Base-by-base conservation (phyloP, 2,888 invertebrate species). In the Eustalomyia histrio region DNA sequence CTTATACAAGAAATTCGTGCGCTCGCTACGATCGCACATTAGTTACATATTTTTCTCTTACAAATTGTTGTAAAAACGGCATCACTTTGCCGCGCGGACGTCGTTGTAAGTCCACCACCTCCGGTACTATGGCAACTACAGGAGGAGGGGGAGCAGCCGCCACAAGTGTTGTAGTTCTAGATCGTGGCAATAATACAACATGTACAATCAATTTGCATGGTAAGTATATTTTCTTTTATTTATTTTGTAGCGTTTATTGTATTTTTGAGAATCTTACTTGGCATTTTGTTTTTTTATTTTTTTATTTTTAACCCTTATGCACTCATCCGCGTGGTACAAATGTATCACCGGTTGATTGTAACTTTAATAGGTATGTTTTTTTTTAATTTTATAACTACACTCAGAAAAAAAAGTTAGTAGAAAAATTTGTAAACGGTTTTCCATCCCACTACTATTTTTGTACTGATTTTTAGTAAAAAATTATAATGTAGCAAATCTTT, bases 121-220 rank as follows among this genome's bases (percentile, higher is more conserved):
- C 80, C 73, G 80, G 69, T 79, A 76, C 69, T 69, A 80, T 80
- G 81, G 79, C 81, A 65, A 58, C 83, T 55, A 69, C 79, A 35
- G 79, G 80, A 79, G 79, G 80, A 67, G 73, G 82, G 53, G 87
- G 87, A 80, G 87, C 87, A 82, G 96, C 96, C 90, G 95, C 95
- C 92, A 97, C 97, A 91, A 97, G 96, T 94, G 97, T 97, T 92
- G 97, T 97, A 92, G 96, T 97, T 90, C 85, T 89, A 83, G 97
- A 97, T 92, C 94, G 97, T 91, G 97, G 97, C 92, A 97, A 97
- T 93, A 97, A 97, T 92, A 97, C 97, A 91, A 97, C 97, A 91
- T 97, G 97, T 92, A 97, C 97, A 90, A 96, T 98, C 91, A 97
- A 98, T 93, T 94, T 97, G 92, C 97, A 97, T 92, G 97, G 97